Evolutionary conservation across 2,888 invertebrate species (phyloP).

Genomic region (Aphodius sticticus): DNA sequence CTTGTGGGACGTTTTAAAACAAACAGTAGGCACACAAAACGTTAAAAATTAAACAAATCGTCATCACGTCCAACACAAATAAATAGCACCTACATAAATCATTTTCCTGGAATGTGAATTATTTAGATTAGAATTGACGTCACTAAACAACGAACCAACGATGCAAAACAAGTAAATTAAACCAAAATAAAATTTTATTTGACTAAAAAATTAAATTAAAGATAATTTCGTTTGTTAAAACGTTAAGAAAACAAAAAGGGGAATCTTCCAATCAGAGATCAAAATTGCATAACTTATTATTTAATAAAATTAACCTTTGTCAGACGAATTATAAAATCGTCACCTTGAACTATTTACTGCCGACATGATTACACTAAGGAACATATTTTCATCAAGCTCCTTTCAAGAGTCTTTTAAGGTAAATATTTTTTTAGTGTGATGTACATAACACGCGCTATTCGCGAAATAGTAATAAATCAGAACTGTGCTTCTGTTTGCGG

Average conservation of each 20-base stretch:
- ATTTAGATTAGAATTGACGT: neutral
- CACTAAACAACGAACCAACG: neutral
- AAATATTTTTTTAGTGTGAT: neutral
- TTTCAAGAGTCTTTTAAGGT: neutral
- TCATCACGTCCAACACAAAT: neutral
- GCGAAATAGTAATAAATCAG: neutral
- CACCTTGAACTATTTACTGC: neutral
- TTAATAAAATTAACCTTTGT: neutral
- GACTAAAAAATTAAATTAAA: neutral
- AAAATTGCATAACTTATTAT: neutral
- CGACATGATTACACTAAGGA: neutral
- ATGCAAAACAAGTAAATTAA: neutral
- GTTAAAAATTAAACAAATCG: neutral
- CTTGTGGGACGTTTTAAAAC: neutral
- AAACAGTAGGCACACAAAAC: neutral
- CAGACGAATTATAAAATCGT: neutral
- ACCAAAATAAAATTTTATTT: conserved; percentile 4
- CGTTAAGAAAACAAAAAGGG: neutral
- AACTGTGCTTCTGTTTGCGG: neutral
- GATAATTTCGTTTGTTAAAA: neutral
- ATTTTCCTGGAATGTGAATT: neutral
- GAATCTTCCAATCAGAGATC: neutral
- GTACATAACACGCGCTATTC: neutral
- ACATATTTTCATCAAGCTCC: neutral
- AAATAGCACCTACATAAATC: neutral